Evolutionary conservation across 2,888 invertebrate genomes (phyloP), one percentile per base, ranked within the genome.

Genomic region (Pseudococcus jackbeardsleyi): DNA sequence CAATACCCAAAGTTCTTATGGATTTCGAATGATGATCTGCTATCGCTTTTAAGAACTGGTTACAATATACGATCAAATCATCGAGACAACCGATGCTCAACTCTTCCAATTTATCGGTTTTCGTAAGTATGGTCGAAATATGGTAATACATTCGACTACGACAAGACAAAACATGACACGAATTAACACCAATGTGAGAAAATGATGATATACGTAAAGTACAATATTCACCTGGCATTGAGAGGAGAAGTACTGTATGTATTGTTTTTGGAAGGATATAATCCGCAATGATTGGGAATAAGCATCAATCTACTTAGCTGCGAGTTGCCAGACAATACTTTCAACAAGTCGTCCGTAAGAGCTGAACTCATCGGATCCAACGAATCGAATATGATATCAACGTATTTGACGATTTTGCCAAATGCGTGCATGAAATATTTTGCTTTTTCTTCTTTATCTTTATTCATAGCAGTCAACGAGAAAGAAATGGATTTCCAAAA

Each of bases 1-100:
- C 95, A 90, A 96, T 92, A 90, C 95, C 94, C 77, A 96, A 92
- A 89, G 93, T 93, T 89, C 93, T 92, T 85, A 96, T 91, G 89
- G 93, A 93, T 90, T 93, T 92, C 84, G 94, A 91, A 88, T 93
- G 93, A 90, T 92, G 91, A 72, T 91, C 90, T 72, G 91, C 91
- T 64, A 94, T 91, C 7, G 91, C 90, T 59, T 92, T 91, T 50
- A 94, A 90, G 88, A 93, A 91, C 59, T 91, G 90, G 86, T 91
- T 91, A 19, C 92, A 91, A 90, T 92, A 92, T 84, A 92, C 92
- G n/a, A 92, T 91, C 64, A 93, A 90, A 89, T 93, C 93, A 90
- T 93, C 93, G 54, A 89, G 85, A 82, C 88, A 88, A 77, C 94
- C 94, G 86, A 94, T 90, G 86, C 93, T 93, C 72, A 94, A 90